A percentile compares a stretch with the other conserved stretches of the same genome.
These are phyloP conservation scores for Meliscaeva auricollis DNA, from an alignment of 2,888 invertebrate species.

Conservation along the genomic window DNA sequence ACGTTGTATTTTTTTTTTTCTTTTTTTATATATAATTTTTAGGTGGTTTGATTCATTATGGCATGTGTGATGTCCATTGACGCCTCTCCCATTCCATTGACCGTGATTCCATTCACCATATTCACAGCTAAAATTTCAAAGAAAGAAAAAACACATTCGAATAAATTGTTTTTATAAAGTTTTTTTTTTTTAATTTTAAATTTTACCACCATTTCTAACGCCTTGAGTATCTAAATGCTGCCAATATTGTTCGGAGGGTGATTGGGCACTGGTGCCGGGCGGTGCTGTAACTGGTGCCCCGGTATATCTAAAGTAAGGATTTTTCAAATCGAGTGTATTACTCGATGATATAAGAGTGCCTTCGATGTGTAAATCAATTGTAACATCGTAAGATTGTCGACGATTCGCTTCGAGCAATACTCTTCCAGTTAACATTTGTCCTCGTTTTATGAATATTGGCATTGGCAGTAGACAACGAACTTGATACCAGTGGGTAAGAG, in stretches of 20 bases:
- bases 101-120: slow-evolving; percentile 90
- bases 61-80: slow-evolving; percentile 88
- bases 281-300: slow-evolving; percentile 96
- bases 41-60: slow-evolving; percentile 82
- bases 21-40: slow-evolving; percentile 77
- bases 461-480: slow-evolving; percentile 97
- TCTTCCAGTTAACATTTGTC: slow-evolving; percentile 94
- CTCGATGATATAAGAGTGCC: slow-evolving; percentile 93
- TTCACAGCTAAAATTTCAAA: slow-evolving; percentile 86
- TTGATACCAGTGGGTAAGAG: slow-evolving; percentile 99
- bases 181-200: slow-evolving; percentile 42
- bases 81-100: slow-evolving; percentile 90
- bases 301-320: slow-evolving; percentile 98
- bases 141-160: slow-evolving; percentile 29
- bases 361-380: slow-evolving; percentile 96
- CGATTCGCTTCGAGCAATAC: slow-evolving; percentile 96
- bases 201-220: slow-evolving; percentile 80
- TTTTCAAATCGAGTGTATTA: slow-evolving; percentile 98
- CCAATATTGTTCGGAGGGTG: slow-evolving; percentile 98
- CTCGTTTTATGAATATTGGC: slow-evolving; percentile 97
- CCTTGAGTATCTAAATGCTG: slow-evolving; percentile 91
- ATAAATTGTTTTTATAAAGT: background rate
- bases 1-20: slow-evolving; percentile 57
- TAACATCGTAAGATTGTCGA: slow-evolving; percentile 99
- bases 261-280: slow-evolving; percentile 94